phyloP scores from a whole-genome alignment of 2,797 vertebrate species.

The Anomalospiza imberbis region DNA sequence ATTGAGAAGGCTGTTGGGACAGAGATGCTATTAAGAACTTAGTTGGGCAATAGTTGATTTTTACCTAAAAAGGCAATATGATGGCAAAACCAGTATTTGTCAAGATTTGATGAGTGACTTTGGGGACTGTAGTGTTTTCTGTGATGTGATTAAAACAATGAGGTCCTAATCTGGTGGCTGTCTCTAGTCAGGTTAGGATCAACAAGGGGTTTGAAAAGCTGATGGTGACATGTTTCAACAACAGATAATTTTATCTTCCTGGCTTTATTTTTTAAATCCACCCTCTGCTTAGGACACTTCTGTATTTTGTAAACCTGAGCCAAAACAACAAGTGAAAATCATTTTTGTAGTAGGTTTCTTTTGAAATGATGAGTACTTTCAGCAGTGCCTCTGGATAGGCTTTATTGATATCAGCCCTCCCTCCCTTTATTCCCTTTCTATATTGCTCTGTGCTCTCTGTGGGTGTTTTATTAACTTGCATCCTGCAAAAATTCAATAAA shows the following conservation, averaged over 20 bases:
- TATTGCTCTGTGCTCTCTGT: constrained; percentile 46
- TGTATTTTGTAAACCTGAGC: background rate
- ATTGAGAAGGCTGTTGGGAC: background rate
- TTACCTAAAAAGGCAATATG: background rate
- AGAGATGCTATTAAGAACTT: constrained; percentile 4
- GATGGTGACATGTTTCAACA: background rate
- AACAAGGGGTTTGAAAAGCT: background rate
- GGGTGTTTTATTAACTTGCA: constrained; percentile 64
- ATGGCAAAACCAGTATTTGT: background rate
- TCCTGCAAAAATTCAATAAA: constrained; percentile 63
- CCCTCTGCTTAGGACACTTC: background rate
- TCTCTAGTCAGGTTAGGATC: background rate
- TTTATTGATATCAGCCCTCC: constrained; percentile 39
- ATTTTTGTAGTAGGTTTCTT: constrained; percentile 1
- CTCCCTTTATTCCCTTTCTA: constrained; percentile 20
- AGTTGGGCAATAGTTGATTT: constrained; percentile 4
- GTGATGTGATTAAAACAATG: background rate
- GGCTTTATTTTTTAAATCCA: background rate
- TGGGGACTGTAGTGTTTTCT: background rate
- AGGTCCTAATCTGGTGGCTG: background rate
- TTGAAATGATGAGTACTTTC: constrained; percentile 15
- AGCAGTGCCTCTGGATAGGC: constrained; percentile 28
- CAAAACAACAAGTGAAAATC: constrained; percentile 20
- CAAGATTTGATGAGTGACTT: background rate
- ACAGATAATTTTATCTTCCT: background rate